Conservation (phyloP, 1,140 invertebrate species). For the Pseudomyrmex gracilis region DNA sequence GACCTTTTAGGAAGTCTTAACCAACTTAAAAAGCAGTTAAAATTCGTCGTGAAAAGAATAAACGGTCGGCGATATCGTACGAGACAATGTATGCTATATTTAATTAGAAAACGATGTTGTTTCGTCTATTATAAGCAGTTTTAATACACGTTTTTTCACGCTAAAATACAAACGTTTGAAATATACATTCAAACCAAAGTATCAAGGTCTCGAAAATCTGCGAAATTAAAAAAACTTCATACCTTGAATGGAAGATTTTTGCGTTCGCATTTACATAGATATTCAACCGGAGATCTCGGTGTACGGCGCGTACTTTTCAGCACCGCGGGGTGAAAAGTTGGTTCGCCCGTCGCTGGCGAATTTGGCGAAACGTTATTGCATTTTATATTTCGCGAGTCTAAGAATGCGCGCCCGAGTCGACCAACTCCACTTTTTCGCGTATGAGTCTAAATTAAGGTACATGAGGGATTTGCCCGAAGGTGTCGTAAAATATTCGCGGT, state of each 20-base stretch:
- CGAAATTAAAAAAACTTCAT: constrained; percentile 36
- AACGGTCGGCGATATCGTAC: constrained; percentile 12
- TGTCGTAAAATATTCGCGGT: constrained; percentile 73
- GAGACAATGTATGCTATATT: not conserved
- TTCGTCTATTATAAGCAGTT: not conserved
- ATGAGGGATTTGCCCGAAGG: constrained; percentile 60
- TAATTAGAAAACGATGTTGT: not conserved
- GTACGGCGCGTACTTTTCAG: constrained; percentile 26
- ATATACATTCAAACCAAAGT: constrained; percentile 14
- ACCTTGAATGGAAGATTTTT: constrained; percentile 3
- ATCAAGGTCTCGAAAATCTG: not conserved
- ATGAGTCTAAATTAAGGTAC: constrained; percentile 64
- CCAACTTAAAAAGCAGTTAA: constrained; percentile 45
- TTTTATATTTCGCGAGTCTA: constrained; percentile 58
- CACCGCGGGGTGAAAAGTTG: constrained; percentile 42
- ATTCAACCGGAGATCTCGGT: constrained; percentile 50
- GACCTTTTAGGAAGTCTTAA: constrained; percentile 23
- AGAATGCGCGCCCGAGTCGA: constrained; percentile 42
- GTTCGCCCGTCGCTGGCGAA: constrained; percentile 26
- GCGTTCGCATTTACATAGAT: constrained; percentile 51
- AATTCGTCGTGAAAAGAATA: constrained; percentile 32
- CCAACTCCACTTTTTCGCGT: constrained; percentile 48
- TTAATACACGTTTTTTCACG: not conserved
- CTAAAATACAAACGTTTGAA: not conserved
- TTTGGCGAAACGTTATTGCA: constrained; percentile 52